Conservation (phyloP, 2,113 vertebrate species). For the Columbina picui region DNA sequence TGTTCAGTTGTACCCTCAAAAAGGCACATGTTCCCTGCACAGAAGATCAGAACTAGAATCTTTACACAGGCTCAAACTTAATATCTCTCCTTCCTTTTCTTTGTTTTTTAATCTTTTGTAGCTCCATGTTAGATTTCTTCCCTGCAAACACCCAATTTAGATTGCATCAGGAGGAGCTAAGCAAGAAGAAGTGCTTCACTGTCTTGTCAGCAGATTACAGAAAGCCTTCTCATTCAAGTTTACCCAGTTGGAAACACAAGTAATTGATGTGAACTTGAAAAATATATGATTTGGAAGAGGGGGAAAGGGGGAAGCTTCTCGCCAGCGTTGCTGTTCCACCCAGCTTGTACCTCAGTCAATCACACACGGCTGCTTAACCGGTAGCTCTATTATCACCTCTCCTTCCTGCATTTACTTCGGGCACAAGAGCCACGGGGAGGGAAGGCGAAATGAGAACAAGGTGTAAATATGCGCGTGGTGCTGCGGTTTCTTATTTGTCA, state of each 20-base stretch:
- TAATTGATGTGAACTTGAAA: slow-evolving; percentile 57
- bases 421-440: neutral
- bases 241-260: slow-evolving; percentile 32
- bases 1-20: too few relatives aligned
- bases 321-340: neutral
- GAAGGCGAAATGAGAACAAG: neutral
- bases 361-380: neutral
- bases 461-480: neutral
- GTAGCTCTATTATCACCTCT: slow-evolving; percentile 20
- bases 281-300: neutral
- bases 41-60: neutral
- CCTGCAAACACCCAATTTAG: neutral
- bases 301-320: neutral
- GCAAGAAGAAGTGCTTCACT: neutral
- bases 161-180: slow-evolving; percentile 6
- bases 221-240: slow-evolving; percentile 30
- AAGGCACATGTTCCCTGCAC: neutral
- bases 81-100: neutral
- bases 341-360: neutral
- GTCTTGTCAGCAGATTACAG: slow-evolving; percentile 38
- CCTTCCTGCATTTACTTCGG: neutral
- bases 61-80: neutral
- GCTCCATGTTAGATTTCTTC: slow-evolving; percentile 1
- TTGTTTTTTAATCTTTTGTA: neutral
- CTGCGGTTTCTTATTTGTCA: neutral